A percentile compares a stretch with the other conserved stretches of the same genome.
Conservation (phyloP, 2,888 invertebrate genomes). For the Pantelozetes paolii region DNA sequence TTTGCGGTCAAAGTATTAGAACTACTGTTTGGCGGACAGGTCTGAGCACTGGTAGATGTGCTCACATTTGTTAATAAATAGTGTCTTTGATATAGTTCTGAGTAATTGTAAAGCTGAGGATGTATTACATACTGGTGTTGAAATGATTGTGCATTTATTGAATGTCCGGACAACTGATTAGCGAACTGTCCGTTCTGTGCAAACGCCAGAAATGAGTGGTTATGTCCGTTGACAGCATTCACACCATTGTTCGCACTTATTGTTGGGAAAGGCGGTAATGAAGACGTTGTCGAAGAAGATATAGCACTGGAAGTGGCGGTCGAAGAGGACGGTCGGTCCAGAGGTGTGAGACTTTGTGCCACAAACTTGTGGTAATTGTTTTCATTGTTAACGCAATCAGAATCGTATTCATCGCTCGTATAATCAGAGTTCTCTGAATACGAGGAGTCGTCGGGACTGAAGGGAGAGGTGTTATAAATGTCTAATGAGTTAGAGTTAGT, state of each 20-base stretch:
- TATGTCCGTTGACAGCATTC: slow-evolving; percentile 12
- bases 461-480: slow-evolving; percentile 49
- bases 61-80: slow-evolving; percentile 28
- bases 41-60: slow-evolving; percentile 14
- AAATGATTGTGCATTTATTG: slow-evolving; percentile 15
- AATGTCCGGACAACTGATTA: slow-evolving; percentile 22
- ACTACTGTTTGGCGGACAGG: slow-evolving; percentile 22
- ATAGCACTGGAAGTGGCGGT: slow-evolving; percentile 23
- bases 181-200: slow-evolving; percentile 29
- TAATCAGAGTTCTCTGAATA: slow-evolving; percentile 53
- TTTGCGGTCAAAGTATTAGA: slow-evolving; percentile 16
- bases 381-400: slow-evolving; percentile 41
- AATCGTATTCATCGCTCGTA: slow-evolving; percentile 50
- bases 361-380: slow-evolving; percentile 18
- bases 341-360: slow-evolving; percentile 11
- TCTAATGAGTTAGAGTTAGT: slow-evolving; percentile 48
- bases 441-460: slow-evolving; percentile 52
- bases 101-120: slow-evolving; percentile 27
- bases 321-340: slow-evolving; percentile 27
- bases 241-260: slow-evolving; percentile 27
- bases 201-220: slow-evolving; percentile 16
- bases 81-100: slow-evolving; percentile 34
- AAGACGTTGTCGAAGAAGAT: slow-evolving; percentile 22
- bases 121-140: slow-evolving; percentile 17
- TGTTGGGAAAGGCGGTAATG: slow-evolving; percentile 41